A percentile compares a stretch with the other conserved stretches of the same genome.
These are phyloP conservation scores for Therioaphis trifolii DNA, from an alignment of 2,888 invertebrate species.

Conservation along the genomic window DNA sequence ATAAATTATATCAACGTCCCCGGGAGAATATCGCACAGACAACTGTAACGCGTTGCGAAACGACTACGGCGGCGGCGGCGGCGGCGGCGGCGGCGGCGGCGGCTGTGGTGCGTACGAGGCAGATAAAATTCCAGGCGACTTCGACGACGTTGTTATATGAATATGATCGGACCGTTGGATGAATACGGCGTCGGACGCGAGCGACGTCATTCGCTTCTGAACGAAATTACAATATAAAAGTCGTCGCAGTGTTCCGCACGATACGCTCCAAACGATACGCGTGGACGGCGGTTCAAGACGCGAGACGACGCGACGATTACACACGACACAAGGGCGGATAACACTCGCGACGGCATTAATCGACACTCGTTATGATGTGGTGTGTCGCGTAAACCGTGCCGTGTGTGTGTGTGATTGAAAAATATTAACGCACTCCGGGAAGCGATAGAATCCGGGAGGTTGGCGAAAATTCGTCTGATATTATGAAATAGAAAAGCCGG, in stretches of 20 bases:
- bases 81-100: constrained; percentile 1
- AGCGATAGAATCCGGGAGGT: not conserved
- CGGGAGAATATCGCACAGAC: constrained; percentile 41
- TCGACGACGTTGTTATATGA: constrained; percentile 10
- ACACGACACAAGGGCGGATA: not conserved
- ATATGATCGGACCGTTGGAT: not conserved
- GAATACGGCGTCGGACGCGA: not conserved
- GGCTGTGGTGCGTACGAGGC: not conserved
- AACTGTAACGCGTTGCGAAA: constrained; percentile 14
- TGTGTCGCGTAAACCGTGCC: not conserved
- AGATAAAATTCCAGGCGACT: constrained; percentile 21
- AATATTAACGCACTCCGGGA: not conserved
- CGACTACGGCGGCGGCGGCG: not conserved
- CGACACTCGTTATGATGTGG: not conserved
- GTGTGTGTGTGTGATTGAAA: not conserved
- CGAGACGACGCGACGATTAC: not conserved
- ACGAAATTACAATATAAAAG: constrained; percentile 40
- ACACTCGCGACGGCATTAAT: not conserved
- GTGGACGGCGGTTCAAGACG: no score
- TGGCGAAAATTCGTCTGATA: not conserved
- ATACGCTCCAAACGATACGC: not conserved
- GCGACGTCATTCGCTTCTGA: not conserved
- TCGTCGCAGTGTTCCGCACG: not conserved
- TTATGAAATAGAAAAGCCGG: not conserved
- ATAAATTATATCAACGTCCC: constrained; percentile 49